Base-by-base conservation (phyloP, 2,888 invertebrate species). In the Seira ritae region DNA sequence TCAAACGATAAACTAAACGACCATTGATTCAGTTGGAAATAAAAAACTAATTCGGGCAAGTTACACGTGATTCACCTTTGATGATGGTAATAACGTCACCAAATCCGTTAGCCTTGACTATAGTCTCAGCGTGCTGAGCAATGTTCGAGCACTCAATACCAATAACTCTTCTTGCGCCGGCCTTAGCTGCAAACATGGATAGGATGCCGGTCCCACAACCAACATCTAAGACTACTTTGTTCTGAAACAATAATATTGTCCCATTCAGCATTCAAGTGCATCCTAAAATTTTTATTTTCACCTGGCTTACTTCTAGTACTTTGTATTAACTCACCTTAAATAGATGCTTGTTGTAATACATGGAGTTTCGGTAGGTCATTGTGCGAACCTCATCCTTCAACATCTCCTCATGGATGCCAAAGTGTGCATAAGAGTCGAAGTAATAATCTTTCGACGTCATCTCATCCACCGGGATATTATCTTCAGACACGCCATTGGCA, bases 361-460 rank as follows among this genome's bases (percentile, higher is more conserved):
- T 99, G 12, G 99, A 98, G 91, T 99, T 99, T 76, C 98, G 95
- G 91, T 99, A 99, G 0, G 99, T 99, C 85, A 98, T 93, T 17
- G 99, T 99, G 77, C 99, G 94, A 31, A 99, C 98, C 93, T 99
- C 99, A 91, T 99, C 99, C 92, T 99, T 99, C 85, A 99, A 92
- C 99, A 99, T 99, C 92, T 99, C 99, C 92, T 99, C 99, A 91
- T 99, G 99, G 90, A 99, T 99, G 67, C 99, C 99, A 91, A 99
- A 99, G 92, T 99, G 99, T 71, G 99, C 99, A 91, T 99, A 99
- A 0, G 99, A 99, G 92, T 99, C 99, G 91, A 99, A 99, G 91
- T 99, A 99, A 91, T 99, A 99, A 91, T 99, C 99, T 89, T 98
- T 94, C 4, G 99, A 99, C 0, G 99, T 99, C 99, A 99, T 99